Base-by-base conservation (phyloP, 2,113 vertebrate species). In the Heterochromis multidens region DNA sequence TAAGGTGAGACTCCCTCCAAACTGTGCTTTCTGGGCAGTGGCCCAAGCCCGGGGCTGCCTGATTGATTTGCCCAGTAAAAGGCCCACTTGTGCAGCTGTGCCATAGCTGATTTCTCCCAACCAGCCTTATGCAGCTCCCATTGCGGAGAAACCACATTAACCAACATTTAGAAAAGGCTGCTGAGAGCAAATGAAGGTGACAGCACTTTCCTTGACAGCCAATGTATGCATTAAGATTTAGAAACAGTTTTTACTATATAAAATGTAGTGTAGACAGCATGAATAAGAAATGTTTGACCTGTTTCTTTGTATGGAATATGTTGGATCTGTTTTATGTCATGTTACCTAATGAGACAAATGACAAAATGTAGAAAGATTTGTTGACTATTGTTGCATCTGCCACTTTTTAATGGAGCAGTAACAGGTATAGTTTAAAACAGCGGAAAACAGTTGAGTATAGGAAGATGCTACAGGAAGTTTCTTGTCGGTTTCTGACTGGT, bases 11-110 rank as follows among this genome's bases (percentile, higher is more conserved):
- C 91, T 90, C 81, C 60, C 77, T 89, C 89, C 93, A 93, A 95
- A 95, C 93, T 94, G 94, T 95, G 94, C 91, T 94, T 95, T 95
- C 95, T 95, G 94, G 95, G 95, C 95, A 94, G 40, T 14, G 86
- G 88, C 93, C 95, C 95, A 96, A 93, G 87, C 86, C 61, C 12
- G 49, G 87, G 80, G 86, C 86, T 86, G 90, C 80, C 87, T 91
- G 91, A 94, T 92, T 94, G 94, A 95, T 94, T 94, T 90, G 93
- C 85, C 90, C 92, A 91, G 94, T 90, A 94, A 95, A 95, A 94
- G 93, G 87, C 77, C 87, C 87, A 82, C 93, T 95, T 95, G 95
- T 95, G 92, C 90, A 86, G 83, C 92, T 81, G 87, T 88, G 94
- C 92, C 94, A 93, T 90, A 88, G 92, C 86, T 63, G 77, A 89